A percentile compares a stretch with the other conserved stretches of the same genome.
phyloP scores from a whole-genome alignment of 1,140 invertebrate genomes.

The Nasonia vitripennis region DNA sequence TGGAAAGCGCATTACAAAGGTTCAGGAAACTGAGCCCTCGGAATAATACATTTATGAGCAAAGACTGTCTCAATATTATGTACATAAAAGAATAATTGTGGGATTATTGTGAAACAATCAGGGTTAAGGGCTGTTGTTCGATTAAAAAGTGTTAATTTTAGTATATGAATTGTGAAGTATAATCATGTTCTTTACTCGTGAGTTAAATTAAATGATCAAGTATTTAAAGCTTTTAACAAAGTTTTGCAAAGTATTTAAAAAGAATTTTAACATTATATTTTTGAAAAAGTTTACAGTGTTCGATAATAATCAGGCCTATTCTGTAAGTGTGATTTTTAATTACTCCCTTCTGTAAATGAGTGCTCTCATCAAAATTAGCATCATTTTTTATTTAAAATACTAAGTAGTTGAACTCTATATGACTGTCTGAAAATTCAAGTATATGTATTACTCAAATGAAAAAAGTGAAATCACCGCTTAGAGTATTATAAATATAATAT shows the following conservation, averaged over 20 bases:
- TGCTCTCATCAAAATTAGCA: neutral
- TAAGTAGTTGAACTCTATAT: neutral
- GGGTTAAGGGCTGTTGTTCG: conserved; percentile 21
- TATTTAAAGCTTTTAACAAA: conserved; percentile 24
- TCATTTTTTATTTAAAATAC: neutral
- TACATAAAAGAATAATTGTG: conserved; percentile 26
- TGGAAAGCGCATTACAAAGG: conserved; percentile 90
- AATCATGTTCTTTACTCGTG: conserved; percentile 7
- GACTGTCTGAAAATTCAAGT: neutral
- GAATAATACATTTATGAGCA: conserved; percentile 52
- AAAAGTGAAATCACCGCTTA: conserved; percentile 22
- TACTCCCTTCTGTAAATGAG: neutral
- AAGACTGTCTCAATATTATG: conserved; percentile 22
- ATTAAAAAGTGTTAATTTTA: conserved; percentile 28
- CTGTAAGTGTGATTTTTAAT: conserved; percentile 54
- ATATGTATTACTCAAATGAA: conserved; percentile 25
- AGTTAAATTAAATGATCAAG: conserved; percentile 6
- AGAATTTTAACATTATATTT: conserved; percentile 41
- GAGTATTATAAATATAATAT: conserved; percentile 17
- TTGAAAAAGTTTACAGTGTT: conserved; percentile 37
- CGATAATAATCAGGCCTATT: conserved; percentile 62
- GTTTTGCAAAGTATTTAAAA: conserved; percentile 16
- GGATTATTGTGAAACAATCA: conserved; percentile 17
- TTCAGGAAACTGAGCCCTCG: conserved; percentile 72
- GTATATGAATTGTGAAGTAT: conserved; percentile 29